Conservation (phyloP, 2,888 invertebrate species). For the Drosophila mimica region DNA sequence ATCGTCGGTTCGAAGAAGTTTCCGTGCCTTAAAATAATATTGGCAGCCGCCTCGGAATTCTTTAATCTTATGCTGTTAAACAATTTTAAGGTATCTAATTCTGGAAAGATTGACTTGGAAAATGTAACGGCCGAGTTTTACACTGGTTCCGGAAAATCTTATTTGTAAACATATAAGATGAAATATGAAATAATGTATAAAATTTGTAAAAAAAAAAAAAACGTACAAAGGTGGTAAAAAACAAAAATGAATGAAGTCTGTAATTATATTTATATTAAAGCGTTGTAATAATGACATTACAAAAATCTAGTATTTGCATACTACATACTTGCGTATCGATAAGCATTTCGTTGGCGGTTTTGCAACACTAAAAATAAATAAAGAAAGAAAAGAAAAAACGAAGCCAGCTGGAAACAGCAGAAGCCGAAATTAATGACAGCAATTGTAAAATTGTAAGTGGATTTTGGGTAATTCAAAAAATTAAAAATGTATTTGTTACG, state of each 20-base stretch:
- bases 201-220: not conserved
- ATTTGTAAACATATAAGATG: not conserved
- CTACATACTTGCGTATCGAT: constrained; percentile 26
- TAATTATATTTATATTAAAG: not conserved
- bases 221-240: too few relatives aligned
- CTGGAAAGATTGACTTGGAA: constrained; percentile 14
- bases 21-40: constrained; percentile 37
- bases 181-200: constrained; percentile 12
- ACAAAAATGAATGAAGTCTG: too few relatives aligned
- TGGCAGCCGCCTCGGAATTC: constrained; percentile 29
- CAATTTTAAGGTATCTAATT: constrained; percentile 23
- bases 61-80: constrained; percentile 28
- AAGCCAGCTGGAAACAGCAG: constrained; percentile 24
- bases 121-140: constrained; percentile 21
- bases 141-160: not conserved
- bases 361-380: constrained; percentile 27
- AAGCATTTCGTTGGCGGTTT: not conserved
- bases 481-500: constrained; percentile 16
- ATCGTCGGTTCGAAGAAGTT: constrained; percentile 6
- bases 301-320: not conserved
- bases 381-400: not conserved
- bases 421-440: constrained; percentile 27
- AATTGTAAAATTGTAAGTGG: constrained; percentile 6
- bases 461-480: constrained; percentile 7
- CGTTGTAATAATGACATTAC: not conserved